These are phyloP conservation scores for Acromyrmex charruanus DNA, from an alignment of 1,140 invertebrate genomes.

Conservation along the genomic window DNA sequence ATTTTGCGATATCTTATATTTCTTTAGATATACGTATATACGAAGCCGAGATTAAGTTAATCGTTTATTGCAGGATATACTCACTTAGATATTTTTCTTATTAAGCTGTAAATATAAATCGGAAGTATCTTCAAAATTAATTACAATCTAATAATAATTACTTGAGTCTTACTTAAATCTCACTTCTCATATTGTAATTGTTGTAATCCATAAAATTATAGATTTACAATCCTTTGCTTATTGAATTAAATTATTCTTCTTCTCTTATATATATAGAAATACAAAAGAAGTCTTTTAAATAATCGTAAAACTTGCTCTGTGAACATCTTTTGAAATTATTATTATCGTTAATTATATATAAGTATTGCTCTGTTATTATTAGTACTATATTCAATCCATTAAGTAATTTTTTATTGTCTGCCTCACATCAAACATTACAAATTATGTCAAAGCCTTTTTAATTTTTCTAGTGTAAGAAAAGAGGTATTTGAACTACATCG, in stretches of 20 bases:
- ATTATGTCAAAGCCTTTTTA: constrained; percentile 24
- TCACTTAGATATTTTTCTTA: background rate
- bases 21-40: background rate
- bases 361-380: background rate
- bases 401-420: background rate
- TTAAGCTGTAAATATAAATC: background rate
- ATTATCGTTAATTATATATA: background rate
- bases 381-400: background rate
- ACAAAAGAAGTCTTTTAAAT: background rate
- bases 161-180: background rate
- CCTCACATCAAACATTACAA: constrained; percentile 11
- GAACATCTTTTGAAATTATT: background rate
- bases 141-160: constrained; percentile 21
- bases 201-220: constrained; percentile 4
- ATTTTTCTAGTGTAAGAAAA: constrained; percentile 1
- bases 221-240: background rate
- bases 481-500: constrained; percentile 27
- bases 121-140: background rate
- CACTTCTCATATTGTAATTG: background rate
- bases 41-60: background rate
- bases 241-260: background rate
- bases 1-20: too few species aligned
- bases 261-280: background rate
- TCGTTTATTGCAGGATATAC: background rate
- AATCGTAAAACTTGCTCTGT: background rate